Evolutionary conservation across 2,888 invertebrate species (phyloP).

Genomic region (Zootermopsis nevadensis): DNA sequence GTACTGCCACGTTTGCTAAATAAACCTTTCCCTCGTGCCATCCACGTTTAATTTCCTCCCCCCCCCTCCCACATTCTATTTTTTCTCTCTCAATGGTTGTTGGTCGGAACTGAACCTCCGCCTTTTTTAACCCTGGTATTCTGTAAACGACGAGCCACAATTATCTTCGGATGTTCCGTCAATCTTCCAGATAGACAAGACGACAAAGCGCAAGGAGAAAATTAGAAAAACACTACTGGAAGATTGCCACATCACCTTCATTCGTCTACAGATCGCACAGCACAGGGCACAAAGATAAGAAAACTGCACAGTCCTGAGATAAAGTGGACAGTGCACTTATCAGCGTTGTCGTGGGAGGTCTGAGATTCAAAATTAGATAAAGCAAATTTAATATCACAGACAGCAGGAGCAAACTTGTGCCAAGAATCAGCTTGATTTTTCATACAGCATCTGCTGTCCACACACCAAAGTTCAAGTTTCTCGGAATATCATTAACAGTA

Average conservation of each 20-base stretch:
- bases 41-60: background rate
- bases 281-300: background rate
- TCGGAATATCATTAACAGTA: background rate
- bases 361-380: background rate
- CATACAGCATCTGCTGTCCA: background rate
- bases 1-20: slow-evolving; percentile 37
- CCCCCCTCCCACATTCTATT: background rate
- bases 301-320: background rate
- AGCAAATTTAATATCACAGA: background rate
- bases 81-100: background rate
- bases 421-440: background rate
- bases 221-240: slow-evolving; percentile 35
- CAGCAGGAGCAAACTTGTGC: background rate
- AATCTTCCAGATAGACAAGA: slow-evolving; percentile 24
- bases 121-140: slow-evolving; percentile 31
- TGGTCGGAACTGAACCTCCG: background rate
- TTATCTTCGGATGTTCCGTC: slow-evolving; percentile 18
- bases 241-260: slow-evolving; percentile 41
- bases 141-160: slow-evolving; percentile 32
- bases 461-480: background rate
- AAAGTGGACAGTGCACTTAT: background rate
- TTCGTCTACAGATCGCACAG: background rate
- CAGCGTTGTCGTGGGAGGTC: background rate
- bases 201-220: slow-evolving; percentile 24
- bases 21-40: slow-evolving; percentile 34